These are phyloP conservation scores for Diabrotica undecimpunctata DNA, from an alignment of 1,140 invertebrate species.

Conservation along the genomic window DNA sequence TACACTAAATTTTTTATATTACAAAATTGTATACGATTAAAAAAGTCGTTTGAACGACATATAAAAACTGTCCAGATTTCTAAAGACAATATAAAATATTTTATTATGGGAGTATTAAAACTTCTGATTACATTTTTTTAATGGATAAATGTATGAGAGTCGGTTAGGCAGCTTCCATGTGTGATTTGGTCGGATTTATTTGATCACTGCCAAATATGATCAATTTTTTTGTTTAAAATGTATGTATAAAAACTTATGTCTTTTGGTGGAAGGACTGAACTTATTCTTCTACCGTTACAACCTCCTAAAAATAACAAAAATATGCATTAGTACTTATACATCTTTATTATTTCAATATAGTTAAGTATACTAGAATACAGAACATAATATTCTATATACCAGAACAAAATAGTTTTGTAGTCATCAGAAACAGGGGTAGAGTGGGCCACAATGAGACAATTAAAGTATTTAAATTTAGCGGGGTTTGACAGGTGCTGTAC, in stretches of 20 bases:
- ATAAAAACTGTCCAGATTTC: slow-evolving; percentile 38
- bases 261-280: slow-evolving; percentile 9
- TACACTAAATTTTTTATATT: slow-evolving; percentile 35
- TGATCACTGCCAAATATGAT: slow-evolving; percentile 41
- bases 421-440: too few relatives aligned
- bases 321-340: neutral
- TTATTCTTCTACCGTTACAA: slow-evolving; percentile 39
- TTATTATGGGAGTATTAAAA: slow-evolving; percentile 31
- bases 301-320: slow-evolving; percentile 35
- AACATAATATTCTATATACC: too few relatives aligned
- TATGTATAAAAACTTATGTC: slow-evolving; percentile 32
- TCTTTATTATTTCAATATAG: too few relatives aligned
- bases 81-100: slow-evolving; percentile 35
- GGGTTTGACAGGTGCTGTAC: too few relatives aligned
- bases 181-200: slow-evolving; percentile 29
- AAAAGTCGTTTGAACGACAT: slow-evolving; percentile 39
- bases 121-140: slow-evolving; percentile 29
- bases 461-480: too few relatives aligned
- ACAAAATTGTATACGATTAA: slow-evolving; percentile 43
- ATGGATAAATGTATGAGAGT: slow-evolving; percentile 11
- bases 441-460: too few relatives aligned
- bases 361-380: too few relatives aligned
- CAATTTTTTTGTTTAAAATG: slow-evolving; percentile 29
- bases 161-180: neutral
- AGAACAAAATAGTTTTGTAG: too few relatives aligned